Conservation (phyloP, 2,888 invertebrate species). For the Nowickia ferox region DNA sequence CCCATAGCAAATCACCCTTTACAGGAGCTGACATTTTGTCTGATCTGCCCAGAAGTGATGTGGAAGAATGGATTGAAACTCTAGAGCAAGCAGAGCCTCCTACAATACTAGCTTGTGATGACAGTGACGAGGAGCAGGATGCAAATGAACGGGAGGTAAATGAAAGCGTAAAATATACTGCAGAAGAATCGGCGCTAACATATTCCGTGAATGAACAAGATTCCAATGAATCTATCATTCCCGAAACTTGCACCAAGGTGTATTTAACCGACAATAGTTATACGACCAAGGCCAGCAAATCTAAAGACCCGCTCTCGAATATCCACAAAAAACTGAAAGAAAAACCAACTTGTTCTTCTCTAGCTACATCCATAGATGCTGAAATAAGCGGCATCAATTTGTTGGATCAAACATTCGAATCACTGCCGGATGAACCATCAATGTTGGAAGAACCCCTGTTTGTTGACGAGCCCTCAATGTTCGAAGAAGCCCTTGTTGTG, state of each 20-base stretch:
- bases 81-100: constrained; percentile 61
- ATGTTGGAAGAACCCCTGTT: constrained; percentile 75
- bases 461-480: constrained; percentile 62
- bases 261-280: constrained; percentile 41
- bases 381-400: constrained; percentile 80
- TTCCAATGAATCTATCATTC: constrained; percentile 74
- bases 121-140: constrained; percentile 4
- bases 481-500: constrained; percentile 74
- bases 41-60: constrained; percentile 75
- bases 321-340: constrained; percentile 36
- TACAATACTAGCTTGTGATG: constrained; percentile 59
- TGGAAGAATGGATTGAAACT: constrained; percentile 77
- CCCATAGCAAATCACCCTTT: constrained; percentile 62
- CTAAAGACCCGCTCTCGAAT: constrained; percentile 55
- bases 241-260: constrained; percentile 68
- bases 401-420: constrained; percentile 78
- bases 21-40: constrained; percentile 70
- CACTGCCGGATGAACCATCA: constrained; percentile 77
- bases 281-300: constrained; percentile 17
- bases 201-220: constrained; percentile 44
- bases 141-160: constrained; percentile 45
- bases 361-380: constrained; percentile 43
- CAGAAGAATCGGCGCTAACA: constrained; percentile 59
- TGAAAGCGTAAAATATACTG: constrained; percentile 57
- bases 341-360: not conserved